A percentile compares a stretch with the other conserved stretches of the same genome.
phyloP scores from a whole-genome alignment of 2,888 invertebrate species.

The Drosophila peninsularis region DNA sequence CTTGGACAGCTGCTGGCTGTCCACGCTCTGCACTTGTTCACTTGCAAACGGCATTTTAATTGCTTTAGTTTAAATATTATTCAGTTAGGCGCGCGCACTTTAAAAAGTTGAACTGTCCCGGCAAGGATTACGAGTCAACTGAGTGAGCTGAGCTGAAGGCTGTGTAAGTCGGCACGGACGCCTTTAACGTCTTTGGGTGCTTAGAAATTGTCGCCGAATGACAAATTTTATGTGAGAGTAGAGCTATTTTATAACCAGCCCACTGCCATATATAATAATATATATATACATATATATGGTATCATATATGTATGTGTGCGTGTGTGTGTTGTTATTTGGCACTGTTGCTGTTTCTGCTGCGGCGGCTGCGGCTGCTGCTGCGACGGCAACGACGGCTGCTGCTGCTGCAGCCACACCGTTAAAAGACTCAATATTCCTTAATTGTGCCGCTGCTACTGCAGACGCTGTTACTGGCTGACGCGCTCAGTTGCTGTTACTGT shows the following conservation, averaged over 20 bases:
- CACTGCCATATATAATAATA: constrained; percentile 25
- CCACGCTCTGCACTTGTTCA: constrained; percentile 74
- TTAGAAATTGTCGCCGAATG: constrained; percentile 77
- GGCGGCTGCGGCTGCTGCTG: constrained; percentile 17
- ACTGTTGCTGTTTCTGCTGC: constrained; percentile 10
- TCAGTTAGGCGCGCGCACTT: constrained; percentile 29
- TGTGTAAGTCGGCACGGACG: constrained; percentile 34
- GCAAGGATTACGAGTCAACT: constrained; percentile 39
- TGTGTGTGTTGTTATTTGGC: constrained; percentile 10
- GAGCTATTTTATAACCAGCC: constrained; percentile 74
- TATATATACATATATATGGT: constrained; percentile 8
- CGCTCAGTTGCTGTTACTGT: constrained; percentile 30
- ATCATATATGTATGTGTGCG: background rate
- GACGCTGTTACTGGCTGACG: constrained; percentile 24
- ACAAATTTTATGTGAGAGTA: constrained; percentile 64
- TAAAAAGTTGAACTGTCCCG: constrained; percentile 19
- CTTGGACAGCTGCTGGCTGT: constrained; percentile 90
- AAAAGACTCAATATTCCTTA: constrained; percentile 7
- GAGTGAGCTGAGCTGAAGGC: constrained; percentile 6
- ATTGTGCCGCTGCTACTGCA: constrained; percentile 10
- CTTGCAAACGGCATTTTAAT: constrained; percentile 79
- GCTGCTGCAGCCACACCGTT: constrained; percentile 9
- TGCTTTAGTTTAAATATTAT: background rate
- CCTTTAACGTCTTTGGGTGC: constrained; percentile 65
- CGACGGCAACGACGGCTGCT: constrained; percentile 12